Percentiles rank a stretch among this genome's conserved stretches.
phyloP scores from a whole-genome alignment of 2,113 vertebrate genomes.

The Puntigrus tetrazona region DNA sequence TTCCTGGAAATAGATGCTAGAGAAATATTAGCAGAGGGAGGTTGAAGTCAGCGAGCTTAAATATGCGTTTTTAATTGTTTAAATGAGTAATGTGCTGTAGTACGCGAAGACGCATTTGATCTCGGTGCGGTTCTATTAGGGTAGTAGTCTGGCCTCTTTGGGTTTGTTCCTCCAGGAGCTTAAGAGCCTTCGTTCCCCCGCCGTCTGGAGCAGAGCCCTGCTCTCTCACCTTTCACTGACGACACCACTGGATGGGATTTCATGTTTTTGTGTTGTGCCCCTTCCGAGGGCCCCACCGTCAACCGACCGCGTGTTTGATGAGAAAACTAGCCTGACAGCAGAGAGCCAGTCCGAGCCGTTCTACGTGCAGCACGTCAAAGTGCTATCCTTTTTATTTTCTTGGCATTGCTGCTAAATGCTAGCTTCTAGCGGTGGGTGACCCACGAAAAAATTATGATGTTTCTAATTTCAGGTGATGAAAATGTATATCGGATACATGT shows the following conservation, averaged over 20 bases:
- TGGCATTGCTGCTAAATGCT: neutral
- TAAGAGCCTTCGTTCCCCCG: neutral
- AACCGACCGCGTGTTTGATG: constrained; percentile 7
- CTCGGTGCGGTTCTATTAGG: neutral
- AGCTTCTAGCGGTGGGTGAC: too few relatives aligned
- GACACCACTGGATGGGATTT: constrained; percentile 30
- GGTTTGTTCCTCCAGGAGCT: neutral
- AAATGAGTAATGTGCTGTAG: neutral
- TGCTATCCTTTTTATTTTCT: neutral
- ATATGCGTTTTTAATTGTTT: neutral
- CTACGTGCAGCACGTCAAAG: neutral
- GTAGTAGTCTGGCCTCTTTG: neutral
- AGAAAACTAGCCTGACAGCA: neutral
- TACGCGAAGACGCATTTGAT: neutral
- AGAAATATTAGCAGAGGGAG: neutral
- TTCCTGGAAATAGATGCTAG: constrained; percentile 3
- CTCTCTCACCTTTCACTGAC: constrained; percentile 40
- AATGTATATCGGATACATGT: too few relatives aligned
- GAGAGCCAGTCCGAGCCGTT: neutral
- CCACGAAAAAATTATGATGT: too few relatives aligned
- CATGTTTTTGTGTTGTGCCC: constrained; percentile 35
- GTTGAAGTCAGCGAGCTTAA: neutral
- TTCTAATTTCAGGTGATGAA: too few relatives aligned
- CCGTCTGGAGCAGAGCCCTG: neutral
- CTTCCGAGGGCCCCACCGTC: neutral